Evolutionary conservation across 1,140 invertebrate species (phyloP).

Genomic region (Nasonia vitripennis): DNA sequence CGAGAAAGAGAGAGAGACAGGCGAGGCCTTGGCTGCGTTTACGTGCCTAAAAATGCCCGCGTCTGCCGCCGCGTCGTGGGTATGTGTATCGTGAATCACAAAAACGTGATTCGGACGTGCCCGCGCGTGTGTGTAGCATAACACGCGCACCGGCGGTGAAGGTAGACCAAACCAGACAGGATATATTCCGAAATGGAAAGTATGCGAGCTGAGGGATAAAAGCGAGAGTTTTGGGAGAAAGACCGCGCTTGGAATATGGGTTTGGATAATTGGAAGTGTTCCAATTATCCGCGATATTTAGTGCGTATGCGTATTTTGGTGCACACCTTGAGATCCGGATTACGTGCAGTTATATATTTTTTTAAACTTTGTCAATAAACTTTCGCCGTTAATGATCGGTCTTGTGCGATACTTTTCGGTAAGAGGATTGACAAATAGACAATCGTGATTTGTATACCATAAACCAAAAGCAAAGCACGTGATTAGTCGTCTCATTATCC

Average conservation of each 20-base stretch:
- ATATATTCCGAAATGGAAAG: slow-evolving; percentile 1
- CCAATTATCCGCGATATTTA: not conserved
- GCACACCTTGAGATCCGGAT: not conserved
- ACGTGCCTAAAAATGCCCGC: not conserved
- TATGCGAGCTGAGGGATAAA: not conserved
- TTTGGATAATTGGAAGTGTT: not conserved
- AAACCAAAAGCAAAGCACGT: too few species aligned
- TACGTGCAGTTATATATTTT: not conserved
- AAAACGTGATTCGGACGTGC: slow-evolving; percentile 21
- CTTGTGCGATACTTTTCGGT: too few species aligned
- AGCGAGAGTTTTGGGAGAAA: not conserved
- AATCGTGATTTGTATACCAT: not conserved
- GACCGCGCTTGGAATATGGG: not conserved
- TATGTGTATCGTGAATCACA: slow-evolving; percentile 6
- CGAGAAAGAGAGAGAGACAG: not conserved
- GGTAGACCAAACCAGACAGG: not conserved
- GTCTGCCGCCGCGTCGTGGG: not conserved
- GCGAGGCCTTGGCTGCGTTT: not conserved
- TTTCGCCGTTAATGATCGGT: too few species aligned
- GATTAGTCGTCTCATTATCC: slow-evolving; percentile 20
- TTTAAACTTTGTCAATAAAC: too few species aligned
- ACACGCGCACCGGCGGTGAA: not conserved
- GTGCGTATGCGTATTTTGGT: not conserved
- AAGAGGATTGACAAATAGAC: not conserved
- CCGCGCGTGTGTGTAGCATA: not conserved